These are phyloP conservation scores for Cantharis lateralis DNA, from an alignment of 2,888 invertebrate species.

Conservation along the genomic window DNA sequence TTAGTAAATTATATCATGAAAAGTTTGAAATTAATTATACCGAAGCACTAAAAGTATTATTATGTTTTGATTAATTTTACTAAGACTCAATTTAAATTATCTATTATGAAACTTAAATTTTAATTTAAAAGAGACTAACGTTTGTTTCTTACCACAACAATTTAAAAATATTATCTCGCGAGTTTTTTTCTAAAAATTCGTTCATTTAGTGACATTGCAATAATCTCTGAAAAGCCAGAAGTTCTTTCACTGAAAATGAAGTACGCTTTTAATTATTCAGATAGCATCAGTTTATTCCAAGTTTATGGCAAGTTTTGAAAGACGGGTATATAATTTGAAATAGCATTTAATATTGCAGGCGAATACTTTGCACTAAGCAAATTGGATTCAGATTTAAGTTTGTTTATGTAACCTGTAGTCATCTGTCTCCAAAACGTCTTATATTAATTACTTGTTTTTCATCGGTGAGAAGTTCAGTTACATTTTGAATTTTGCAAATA, in stretches of 20 bases:
- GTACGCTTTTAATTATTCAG: slow-evolving; percentile 27
- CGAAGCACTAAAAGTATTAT: not conserved
- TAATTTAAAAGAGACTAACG: not conserved
- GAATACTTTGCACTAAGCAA: slow-evolving; percentile 23
- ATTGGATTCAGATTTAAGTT: slow-evolving; percentile 19
- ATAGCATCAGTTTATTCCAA: slow-evolving; percentile 22
- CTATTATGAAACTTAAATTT: not conserved
- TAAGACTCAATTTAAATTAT: not conserved
- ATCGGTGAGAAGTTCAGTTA: not conserved
- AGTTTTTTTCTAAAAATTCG: not conserved
- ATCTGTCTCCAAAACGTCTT: slow-evolving; percentile 4
- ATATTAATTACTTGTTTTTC: not conserved
- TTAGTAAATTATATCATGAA: not conserved
- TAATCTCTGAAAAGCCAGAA: slow-evolving; percentile 12
- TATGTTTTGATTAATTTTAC: not conserved
- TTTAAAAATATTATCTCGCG: not conserved
- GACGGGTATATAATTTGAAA: slow-evolving; percentile 25
- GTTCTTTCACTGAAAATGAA: slow-evolving; percentile 18
- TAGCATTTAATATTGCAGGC: slow-evolving; percentile 22
- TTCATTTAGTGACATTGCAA: slow-evolving; percentile 7
- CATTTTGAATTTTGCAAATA: not conserved
- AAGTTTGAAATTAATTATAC: not conserved
- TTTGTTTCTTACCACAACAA: not conserved
- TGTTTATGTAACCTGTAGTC: slow-evolving; percentile 15
- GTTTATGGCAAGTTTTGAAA: slow-evolving; percentile 26